Percentiles rank a stretch among this genome's conserved stretches.
These are phyloP conservation scores for Cavia aperea DNA, from an alignment of 2,113 vertebrate genomes.

Conservation along the genomic window DNA sequence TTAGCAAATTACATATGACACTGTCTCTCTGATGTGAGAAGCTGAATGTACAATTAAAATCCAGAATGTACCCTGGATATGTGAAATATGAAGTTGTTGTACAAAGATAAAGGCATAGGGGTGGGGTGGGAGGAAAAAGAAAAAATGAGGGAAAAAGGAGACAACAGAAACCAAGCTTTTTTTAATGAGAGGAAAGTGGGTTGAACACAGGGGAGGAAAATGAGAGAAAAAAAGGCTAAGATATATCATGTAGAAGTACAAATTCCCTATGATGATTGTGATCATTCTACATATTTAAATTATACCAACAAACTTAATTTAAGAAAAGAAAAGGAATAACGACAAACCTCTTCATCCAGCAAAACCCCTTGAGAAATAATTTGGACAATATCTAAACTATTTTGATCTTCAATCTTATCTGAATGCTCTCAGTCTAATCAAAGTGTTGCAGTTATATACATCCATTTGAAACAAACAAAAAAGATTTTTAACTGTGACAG, in stretches of 20 bases:
- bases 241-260: not conserved
- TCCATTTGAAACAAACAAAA: not conserved
- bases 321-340: not conserved
- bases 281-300: not conserved
- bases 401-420: not conserved
- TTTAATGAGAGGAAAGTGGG: not conserved
- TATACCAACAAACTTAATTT: not conserved
- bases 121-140: not conserved
- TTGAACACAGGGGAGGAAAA: not conserved
- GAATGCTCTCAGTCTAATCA: not conserved
- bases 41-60: not conserved
- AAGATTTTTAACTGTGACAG: not conserved
- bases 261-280: not conserved
- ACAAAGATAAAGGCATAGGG: not conserved
- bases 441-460: not conserved
- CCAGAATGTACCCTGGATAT: not conserved
- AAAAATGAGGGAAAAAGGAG: not conserved
- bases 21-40: not conserved
- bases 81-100: not conserved
- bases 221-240: not conserved
- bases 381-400: not conserved
- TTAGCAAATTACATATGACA: not conserved
- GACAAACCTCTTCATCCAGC: not conserved
- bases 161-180: not conserved
- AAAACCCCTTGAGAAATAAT: not conserved